phyloP scores from a whole-genome alignment of 2,888 invertebrate genomes.

The Hydriomena furcata region DNA sequence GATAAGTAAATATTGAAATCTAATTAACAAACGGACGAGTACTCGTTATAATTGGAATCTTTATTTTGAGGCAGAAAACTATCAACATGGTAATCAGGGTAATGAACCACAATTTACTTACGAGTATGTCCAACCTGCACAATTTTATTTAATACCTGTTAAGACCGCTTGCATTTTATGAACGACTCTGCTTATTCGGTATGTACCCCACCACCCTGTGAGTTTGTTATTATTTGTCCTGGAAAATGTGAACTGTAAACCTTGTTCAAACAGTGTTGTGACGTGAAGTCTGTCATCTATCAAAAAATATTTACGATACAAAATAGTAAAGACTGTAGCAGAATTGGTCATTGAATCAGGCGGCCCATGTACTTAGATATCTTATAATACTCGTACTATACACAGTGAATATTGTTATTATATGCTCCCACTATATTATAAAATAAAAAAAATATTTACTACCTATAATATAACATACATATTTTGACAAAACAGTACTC shows the following conservation, averaged over 20 bases:
- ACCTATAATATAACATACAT: background rate
- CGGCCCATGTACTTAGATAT: background rate
- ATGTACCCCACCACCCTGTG: too few species aligned
- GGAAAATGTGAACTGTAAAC: background rate
- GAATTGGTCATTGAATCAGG: background rate
- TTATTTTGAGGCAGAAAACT: constrained; percentile 35
- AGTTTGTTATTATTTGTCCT: too few species aligned
- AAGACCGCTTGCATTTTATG: background rate
- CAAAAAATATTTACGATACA: too few species aligned
- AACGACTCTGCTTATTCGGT: background rate
- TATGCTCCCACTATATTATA: background rate
- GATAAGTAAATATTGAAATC: constrained; percentile 78
- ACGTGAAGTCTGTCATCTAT: too few species aligned
- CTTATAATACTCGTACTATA: too few species aligned
- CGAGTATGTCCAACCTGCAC: constrained; percentile 4
- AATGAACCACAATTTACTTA: constrained; percentile 39
- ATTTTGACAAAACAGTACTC: constrained; percentile 45
- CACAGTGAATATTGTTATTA: background rate
- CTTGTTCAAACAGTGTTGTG: too few species aligned
- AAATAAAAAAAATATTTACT: background rate
- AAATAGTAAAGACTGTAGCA: background rate
- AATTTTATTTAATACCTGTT: background rate
- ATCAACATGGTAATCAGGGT: constrained; percentile 75
- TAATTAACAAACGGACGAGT: constrained; percentile 70
- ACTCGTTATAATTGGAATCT: constrained; percentile 35